Base-by-base conservation (phyloP, 2,113 vertebrate species). In the Notarius quadriscutis region DNA sequence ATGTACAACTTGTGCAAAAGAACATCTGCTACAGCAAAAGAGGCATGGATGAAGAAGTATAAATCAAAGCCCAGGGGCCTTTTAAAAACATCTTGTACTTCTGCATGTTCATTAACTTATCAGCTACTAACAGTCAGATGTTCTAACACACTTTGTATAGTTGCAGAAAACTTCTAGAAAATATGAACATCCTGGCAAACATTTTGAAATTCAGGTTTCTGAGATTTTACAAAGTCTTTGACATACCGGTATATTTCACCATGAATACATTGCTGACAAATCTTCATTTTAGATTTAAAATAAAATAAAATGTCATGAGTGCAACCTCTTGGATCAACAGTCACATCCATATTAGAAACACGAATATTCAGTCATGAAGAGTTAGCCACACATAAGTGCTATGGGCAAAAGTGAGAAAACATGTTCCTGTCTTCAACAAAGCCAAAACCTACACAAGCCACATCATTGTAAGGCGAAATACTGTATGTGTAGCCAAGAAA, bases 51-150 rank as follows among this genome's bases (percentile, higher is more conserved):
- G 63, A 11, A 25, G 80, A 34, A 86, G 55, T 48, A 27, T 9
- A 86, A 63, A 84, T 81, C 62, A 62, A 18, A 25, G 27, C 50
- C 51, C 67, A 84, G 67, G 55, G 48, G 50, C 51, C 51, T 84
- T 41, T 22, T 57, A 69, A 57, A 34, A 30, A 81, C 25, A 55
- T 22, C 65, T 72, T 69, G n/a, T 41, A 48, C 51, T 48, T 30
- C 67, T 84, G 51, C 83, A 58, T 10, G n/a, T 53, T 57, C 57
- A 84, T 72, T 72, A 41, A 72, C 83, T 84, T 67, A 30, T 83
- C 79, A 81, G 41, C 30, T 20, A 57, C 83, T 17, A 14, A 25
- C 83, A 84, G 53, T 55, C 67, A 84, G 51, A 84, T 57, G 27
- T 72, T 84, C 51, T 22, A 34, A 25, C 20, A 55, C n/a, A 71